Base-by-base conservation (phyloP, 2,888 invertebrate species). In the Erebia epiphron region DNA sequence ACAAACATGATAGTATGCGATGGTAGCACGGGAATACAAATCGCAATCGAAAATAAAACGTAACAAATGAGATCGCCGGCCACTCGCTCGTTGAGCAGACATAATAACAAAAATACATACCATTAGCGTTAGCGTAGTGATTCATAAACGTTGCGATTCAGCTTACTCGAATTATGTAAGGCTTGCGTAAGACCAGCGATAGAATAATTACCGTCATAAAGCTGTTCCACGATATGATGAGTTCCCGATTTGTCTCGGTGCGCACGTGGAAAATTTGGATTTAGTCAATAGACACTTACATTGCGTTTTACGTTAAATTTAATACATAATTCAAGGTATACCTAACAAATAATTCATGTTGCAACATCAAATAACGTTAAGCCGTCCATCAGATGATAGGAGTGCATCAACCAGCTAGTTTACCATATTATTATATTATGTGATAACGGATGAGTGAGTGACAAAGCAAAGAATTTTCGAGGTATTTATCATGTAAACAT, bases 91-190 rank as follows among this genome's bases (percentile, higher is more conserved):
- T 54, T 54, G 54, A 18, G 54, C 54, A 54, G 52, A 58, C 57
- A 58, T 35, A 58, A 58, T 35, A 58, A 58, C 57, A 14, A 26
- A 57, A 58, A 26, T 58, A 58, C 26, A 35, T 58, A 58, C 26
- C 26, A 58, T 58, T 58, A 58, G 57, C 8, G 35, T n/a, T 14
- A n/a, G 11, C 14, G 14, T 14, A 14, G 14, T 35, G 54, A 54
- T 54, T 54, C 54, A 16, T 54, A 54, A 54, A 58, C 57, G 26
- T 35, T 58, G 14, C 57, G 9, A 18, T 18, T 54, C 18, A 54
- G 54, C 18, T 54, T 18, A 35, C n/a, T 14, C n/a, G 14, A 35
- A 58, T 58, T 58, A 58, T 58, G n/a, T 58, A 58, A 35, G 35
- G 57, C 57, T 58, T 58, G n/a, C 57, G 57, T 8, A 26, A 58